Conservation (phyloP, 2,797 vertebrate species). For the Amniataba percoides region DNA sequence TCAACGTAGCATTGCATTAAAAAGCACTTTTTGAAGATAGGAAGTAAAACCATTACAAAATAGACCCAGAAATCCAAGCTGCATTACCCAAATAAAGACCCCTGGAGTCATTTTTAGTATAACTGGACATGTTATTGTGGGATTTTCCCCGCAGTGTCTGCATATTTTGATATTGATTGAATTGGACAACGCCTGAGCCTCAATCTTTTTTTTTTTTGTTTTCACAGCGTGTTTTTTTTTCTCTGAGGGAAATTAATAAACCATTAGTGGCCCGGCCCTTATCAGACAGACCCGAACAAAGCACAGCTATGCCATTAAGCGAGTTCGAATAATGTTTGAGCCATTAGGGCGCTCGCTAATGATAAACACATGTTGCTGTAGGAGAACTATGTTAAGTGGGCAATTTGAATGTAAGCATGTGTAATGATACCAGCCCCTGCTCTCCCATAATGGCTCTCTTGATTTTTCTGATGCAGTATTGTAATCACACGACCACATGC, state of each 20-base stretch:
- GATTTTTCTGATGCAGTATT: constrained; percentile 72
- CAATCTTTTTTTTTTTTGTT: constrained; percentile 50
- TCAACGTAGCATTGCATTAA: not conserved
- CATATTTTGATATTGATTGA: constrained; percentile 25
- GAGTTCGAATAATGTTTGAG: constrained; percentile 85
- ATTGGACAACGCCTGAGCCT: constrained; percentile 46
- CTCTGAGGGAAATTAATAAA: constrained; percentile 79
- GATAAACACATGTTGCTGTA: constrained; percentile 87
- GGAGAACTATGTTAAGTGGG: constrained; percentile 86
- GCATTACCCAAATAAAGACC: not conserved
- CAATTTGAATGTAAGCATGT: constrained; percentile 87
- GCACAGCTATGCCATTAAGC: constrained; percentile 82
- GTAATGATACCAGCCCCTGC: constrained; percentile 80
- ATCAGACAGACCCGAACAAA: constrained; percentile 80
- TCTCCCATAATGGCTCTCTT: constrained; percentile 76
- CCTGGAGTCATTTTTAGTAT: constrained; percentile 23
- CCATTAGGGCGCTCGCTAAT: constrained; percentile 86
- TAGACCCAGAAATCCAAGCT: not conserved
- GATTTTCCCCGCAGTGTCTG: constrained; percentile 30
- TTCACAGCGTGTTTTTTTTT: constrained; percentile 59
- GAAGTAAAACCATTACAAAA: constrained; percentile 1
- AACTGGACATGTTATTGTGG: constrained; percentile 2
- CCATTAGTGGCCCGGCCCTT: constrained; percentile 82
- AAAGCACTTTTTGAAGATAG: not conserved
- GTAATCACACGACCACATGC: constrained; percentile 47